Conservation (phyloP, 35 echinoderm and acorn worm species). For the Amphiura filiformis region DNA sequence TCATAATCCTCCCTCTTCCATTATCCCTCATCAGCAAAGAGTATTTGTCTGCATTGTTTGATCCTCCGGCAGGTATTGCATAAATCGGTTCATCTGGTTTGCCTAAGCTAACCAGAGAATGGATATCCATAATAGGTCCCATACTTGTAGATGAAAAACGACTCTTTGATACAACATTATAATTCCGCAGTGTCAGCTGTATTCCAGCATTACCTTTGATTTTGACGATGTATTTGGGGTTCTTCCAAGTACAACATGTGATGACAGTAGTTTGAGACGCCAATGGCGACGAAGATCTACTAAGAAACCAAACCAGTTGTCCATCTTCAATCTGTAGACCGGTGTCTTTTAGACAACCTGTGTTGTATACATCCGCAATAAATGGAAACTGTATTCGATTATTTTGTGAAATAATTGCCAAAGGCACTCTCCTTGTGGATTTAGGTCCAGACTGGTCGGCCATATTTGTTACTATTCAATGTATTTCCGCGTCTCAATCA, state of each 20-base stretch:
- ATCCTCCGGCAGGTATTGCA: background rate
- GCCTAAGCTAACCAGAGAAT: background rate
- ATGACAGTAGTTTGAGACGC: background rate
- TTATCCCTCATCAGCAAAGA: background rate
- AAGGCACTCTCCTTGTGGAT: background rate
- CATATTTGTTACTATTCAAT: too few species aligned
- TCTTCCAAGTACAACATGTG: background rate
- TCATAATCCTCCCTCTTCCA: background rate
- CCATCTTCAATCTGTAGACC: background rate
- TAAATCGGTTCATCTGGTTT: background rate
- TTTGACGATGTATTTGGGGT: background rate
- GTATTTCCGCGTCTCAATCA: too few species aligned
- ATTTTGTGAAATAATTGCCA: background rate
- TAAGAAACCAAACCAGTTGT: background rate
- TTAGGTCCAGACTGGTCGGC: too few species aligned
- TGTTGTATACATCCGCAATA: background rate
- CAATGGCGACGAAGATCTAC: background rate
- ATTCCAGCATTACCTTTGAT: background rate
- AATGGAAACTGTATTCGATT: background rate
- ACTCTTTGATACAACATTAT: background rate
- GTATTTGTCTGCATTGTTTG: background rate
- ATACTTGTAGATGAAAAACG: background rate
- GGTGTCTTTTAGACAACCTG: background rate
- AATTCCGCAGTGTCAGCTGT: background rate
- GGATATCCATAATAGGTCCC: background rate